phyloP scores from a whole-genome alignment of 2,797 vertebrate species.

The Dipus sagitta region DNA sequence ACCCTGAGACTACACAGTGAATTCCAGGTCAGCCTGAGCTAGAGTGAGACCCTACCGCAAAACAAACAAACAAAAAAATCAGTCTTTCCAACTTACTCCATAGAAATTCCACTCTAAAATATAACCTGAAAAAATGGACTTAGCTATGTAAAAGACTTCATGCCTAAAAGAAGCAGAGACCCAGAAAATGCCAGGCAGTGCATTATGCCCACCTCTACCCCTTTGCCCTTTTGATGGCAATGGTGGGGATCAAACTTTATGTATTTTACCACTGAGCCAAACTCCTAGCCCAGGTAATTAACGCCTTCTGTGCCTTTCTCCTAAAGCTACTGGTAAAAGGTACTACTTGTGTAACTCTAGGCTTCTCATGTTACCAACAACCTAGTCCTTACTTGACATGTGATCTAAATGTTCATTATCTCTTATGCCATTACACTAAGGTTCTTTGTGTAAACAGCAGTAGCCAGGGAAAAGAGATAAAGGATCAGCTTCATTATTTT shows the following conservation, averaged over 20 bases:
- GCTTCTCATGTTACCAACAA: constrained; percentile 42
- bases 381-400: constrained; percentile 1
- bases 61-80: too few relatives aligned
- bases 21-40: too few relatives aligned
- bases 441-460: background rate
- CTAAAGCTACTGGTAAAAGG: constrained; percentile 5
- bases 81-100: background rate
- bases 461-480: background rate
- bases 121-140: background rate
- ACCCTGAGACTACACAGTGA: too few relatives aligned
- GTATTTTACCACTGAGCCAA: background rate
- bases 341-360: background rate
- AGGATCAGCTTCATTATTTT: constrained; percentile 24
- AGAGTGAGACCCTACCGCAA: too few relatives aligned
- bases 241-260: background rate
- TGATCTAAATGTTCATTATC: constrained; percentile 49
- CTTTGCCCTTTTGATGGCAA: background rate
- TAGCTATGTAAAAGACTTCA: background rate
- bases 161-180: constrained; percentile 20
- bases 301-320: background rate
- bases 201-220: background rate
- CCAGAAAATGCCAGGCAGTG: constrained; percentile 42
- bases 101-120: constrained; percentile 39
- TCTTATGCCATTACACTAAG: constrained; percentile 37
- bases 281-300: background rate